Conservation (phyloP, 2,113 vertebrate species). For the Columba janthina region DNA sequence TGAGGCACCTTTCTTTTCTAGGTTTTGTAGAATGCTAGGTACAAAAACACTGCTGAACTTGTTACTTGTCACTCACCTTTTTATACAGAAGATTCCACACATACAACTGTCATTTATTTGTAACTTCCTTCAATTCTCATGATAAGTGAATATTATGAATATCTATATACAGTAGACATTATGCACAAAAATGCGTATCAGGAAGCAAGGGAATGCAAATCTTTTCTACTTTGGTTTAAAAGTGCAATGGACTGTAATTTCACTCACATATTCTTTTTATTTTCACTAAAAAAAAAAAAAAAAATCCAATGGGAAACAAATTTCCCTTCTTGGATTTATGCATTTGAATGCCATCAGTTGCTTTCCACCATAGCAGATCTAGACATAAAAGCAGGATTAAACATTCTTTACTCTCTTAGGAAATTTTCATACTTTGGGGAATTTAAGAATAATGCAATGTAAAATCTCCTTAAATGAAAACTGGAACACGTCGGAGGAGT, state of each 20-base stretch:
- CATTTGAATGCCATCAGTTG: background rate
- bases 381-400: conserved; percentile 36
- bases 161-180: background rate
- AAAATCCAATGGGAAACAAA: background rate
- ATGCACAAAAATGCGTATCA: background rate
- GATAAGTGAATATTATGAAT: background rate
- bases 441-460: conserved; percentile 30
- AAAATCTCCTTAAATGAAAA: conserved; percentile 21
- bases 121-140: background rate
- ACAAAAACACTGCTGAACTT: background rate
- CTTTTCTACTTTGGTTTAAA: background rate
- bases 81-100: background rate
- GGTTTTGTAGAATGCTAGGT: background rate
- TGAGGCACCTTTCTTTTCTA: background rate
- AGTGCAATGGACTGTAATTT: background rate
- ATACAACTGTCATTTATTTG: background rate
- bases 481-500: background rate
- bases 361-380: background rate
- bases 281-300: background rate
- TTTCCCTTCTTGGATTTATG: background rate
- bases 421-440: conserved; percentile 21
- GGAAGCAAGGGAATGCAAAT: background rate
- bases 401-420: conserved; percentile 49
- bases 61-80: background rate
- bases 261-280: background rate